Percentiles rank a stretch among this genome's conserved stretches.
Conservation (phyloP, 2,113 vertebrate genomes). For the Lota lota region DNA sequence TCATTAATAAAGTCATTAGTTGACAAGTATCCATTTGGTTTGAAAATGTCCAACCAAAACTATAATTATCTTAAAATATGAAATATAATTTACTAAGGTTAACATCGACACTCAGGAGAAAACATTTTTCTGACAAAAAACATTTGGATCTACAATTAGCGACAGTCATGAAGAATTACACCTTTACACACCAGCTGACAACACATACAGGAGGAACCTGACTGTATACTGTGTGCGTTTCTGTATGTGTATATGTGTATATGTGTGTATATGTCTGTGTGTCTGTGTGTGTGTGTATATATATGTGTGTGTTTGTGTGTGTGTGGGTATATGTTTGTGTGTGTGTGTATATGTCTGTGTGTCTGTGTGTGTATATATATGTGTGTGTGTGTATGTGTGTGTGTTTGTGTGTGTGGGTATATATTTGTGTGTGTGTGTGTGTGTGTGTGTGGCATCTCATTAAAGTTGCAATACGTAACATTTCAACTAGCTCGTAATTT, state of each 20-base stretch:
- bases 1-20: constrained; percentile 60
- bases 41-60: constrained; percentile 45
- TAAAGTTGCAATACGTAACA: too few relatives aligned
- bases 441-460: too few relatives aligned
- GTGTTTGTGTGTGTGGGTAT: too few relatives aligned
- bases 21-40: constrained; percentile 38
- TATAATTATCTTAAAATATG: constrained; percentile 39
- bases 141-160: constrained; percentile 26
- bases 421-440: too few relatives aligned
- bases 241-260: neutral
- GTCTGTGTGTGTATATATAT: too few relatives aligned
- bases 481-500: too few relatives aligned
- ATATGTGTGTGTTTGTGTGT: too few relatives aligned
- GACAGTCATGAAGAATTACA: constrained; percentile 45
- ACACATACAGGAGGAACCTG: constrained; percentile 60
- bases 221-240: constrained; percentile 40
- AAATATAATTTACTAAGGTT: constrained; percentile 36
- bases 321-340: too few relatives aligned
- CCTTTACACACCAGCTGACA: constrained; percentile 39
- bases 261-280: neutral
- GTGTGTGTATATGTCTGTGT: too few relatives aligned
- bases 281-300: neutral
- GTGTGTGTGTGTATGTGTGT: too few relatives aligned
- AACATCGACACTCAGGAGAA: constrained; percentile 34
- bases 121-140: constrained; percentile 1